A percentile compares a stretch with the other conserved stretches of the same genome.
These are phyloP conservation scores for Uropsilus gracilis DNA, from an alignment of 2,113 vertebrate genomes.

Conservation along the genomic window DNA sequence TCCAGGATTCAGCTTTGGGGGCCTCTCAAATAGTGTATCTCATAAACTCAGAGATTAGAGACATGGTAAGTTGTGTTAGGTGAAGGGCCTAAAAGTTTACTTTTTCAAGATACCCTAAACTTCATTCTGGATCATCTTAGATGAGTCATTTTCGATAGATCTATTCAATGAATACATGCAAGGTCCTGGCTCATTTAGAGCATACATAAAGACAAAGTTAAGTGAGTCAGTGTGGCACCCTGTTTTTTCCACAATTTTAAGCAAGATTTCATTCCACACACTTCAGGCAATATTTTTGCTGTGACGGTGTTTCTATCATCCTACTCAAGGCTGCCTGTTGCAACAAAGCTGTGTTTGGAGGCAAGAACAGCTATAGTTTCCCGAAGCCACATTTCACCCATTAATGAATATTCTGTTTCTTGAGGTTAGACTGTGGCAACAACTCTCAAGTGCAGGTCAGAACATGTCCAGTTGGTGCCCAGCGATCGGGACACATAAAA, in stretches of 20 bases:
- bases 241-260: neutral
- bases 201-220: conserved; percentile 8
- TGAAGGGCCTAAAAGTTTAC: neutral
- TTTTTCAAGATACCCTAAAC: neutral
- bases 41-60: neutral
- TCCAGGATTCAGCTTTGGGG: neutral
- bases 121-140: neutral
- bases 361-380: neutral
- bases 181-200: neutral
- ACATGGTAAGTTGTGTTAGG: neutral
- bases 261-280: conserved; percentile 12
- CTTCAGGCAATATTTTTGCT: neutral
- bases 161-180: conserved; percentile 16
- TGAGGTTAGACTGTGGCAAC: neutral
- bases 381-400: neutral
- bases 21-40: neutral
- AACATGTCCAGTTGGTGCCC: neutral
- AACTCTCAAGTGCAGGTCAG: conserved; percentile 10
- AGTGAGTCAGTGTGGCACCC: neutral
- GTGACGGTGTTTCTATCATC: neutral
- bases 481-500: neutral
- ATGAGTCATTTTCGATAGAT: neutral
- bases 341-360: neutral
- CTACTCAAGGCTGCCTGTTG: neutral
- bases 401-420: conserved; percentile 53